These are phyloP conservation scores for Halesus radiatus DNA, from an alignment of 1,140 invertebrate genomes.

Conservation along the genomic window DNA sequence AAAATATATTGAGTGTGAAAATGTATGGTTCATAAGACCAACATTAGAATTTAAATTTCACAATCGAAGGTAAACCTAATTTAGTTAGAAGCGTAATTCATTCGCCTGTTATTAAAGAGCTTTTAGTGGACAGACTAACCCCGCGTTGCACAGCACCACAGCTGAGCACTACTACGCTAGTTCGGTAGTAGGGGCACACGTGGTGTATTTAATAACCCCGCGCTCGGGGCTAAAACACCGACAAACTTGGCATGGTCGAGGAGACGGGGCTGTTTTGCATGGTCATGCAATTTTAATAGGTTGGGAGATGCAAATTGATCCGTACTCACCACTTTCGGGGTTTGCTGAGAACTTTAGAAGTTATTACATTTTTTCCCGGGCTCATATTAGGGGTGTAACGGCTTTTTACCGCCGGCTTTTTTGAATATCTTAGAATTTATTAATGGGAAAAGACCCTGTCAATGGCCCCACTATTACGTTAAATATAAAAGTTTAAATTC, in stretches of 20 bases:
- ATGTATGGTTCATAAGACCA: too few relatives aligned
- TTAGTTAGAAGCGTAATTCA: background rate
- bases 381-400: background rate
- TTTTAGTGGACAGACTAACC: background rate
- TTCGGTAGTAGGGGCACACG: background rate
- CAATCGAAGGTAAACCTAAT: too few relatives aligned
- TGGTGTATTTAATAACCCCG: conserved; percentile 3
- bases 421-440: background rate
- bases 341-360: background rate
- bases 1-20: too few relatives aligned
- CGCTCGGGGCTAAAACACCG: background rate
- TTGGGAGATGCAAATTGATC: background rate
- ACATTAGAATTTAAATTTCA: too few relatives aligned
- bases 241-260: background rate
- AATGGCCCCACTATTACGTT: background rate
- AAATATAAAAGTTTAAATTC: too few relatives aligned
- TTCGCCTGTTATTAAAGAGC: background rate
- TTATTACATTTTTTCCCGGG: conserved; percentile 6
- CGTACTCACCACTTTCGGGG: background rate
- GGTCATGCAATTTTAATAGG: conserved; percentile 13
- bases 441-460: background rate
- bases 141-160: too few relatives aligned
- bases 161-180: too few relatives aligned
- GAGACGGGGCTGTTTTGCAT: background rate
- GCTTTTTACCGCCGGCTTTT: background rate